Evolutionary conservation across 1,140 invertebrate genomes (phyloP), one percentile per base, ranked within the genome.

Genomic region (Sminthurides bifidus): DNA sequence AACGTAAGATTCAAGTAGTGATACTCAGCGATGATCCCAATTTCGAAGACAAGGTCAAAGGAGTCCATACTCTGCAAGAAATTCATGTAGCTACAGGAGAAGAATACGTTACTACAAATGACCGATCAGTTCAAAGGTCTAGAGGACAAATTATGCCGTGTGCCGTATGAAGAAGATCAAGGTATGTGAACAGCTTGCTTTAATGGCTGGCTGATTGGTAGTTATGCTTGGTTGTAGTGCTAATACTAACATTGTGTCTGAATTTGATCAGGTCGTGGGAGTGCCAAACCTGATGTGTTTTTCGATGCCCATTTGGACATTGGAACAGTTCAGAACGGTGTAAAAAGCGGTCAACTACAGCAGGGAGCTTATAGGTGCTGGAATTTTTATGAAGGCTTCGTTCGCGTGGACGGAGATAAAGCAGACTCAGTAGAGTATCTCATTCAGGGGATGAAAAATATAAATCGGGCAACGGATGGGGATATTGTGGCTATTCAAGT

Each of bases 381-480:
- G 66, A 98, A 98, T 73, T 97, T 89, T 69, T 74, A 95, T 1
- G 93, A 98, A 75, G 94, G 88, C n/a, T 83, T 74, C 65, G 87
- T 94, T 10, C 84, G 79, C 69, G 79, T 92, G 1, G 85, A 85
- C 66, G 77, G 77, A 17, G 79, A 76, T 66, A 82, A 87, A 41
- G 83, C 86, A 70, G 41, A 52, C n/a, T 15, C 54, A 8, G 6
- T 21, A 27, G 59, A 65, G 52, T 52, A 96, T 53, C 74, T 96
- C 15, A 74, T 97, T 31, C 91, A 94, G 82, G 93, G 93, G 8
- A 75, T 84, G 52, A 76, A 79, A 52, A 81, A 86, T 56, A 76
- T 96, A 26, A 99, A 99, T 72, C 77, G 96, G 52, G 89, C 92
- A n/a, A 83, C 98, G 3, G 87, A 98, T 72, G 92, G 54, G 2